Evolutionary conservation across 2,797 vertebrate species (phyloP).

Genomic region (Coregonus sp.): DNA sequence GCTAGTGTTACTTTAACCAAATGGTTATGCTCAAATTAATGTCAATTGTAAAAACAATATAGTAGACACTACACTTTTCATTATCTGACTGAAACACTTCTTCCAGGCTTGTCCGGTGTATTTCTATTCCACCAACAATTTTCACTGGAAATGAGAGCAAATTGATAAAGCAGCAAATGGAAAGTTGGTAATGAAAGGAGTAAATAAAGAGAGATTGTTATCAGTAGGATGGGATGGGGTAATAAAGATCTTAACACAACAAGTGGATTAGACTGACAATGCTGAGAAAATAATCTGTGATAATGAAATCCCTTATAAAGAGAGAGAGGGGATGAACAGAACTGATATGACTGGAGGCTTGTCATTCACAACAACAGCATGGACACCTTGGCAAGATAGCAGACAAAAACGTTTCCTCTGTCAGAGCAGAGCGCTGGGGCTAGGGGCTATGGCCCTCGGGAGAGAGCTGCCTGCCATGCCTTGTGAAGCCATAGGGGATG

Average conservation of each 20-base stretch:
- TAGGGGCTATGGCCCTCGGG: conserved; percentile 58
- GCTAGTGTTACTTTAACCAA: neutral
- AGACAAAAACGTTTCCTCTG: neutral
- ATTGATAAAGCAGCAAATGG: conserved; percentile 40
- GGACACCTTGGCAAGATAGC: conserved; percentile 29
- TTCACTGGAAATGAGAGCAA: conserved; percentile 25
- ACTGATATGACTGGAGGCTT: conserved; percentile 53
- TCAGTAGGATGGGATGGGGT: conserved; percentile 50
- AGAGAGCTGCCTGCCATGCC: conserved; percentile 54
- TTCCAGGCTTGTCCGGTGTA: conserved; percentile 15
- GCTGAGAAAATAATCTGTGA: conserved; percentile 65
- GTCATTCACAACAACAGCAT: conserved; percentile 40
- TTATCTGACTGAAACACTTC: neutral
- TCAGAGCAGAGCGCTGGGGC: conserved; percentile 35
- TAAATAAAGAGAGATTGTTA: conserved; percentile 39
- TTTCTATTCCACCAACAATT: conserved; percentile 29
- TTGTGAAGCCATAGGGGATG: conserved; percentile 37
- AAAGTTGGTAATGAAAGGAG: conserved; percentile 35
- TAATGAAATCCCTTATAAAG: conserved; percentile 60
- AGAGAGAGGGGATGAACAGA: conserved; percentile 37
- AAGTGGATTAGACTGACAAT: conserved; percentile 65
- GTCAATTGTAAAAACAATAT: neutral
- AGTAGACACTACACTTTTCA: neutral
- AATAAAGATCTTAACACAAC: conserved; percentile 58
- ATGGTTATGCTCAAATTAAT: neutral